Evolutionary conservation across 2,888 invertebrate species (phyloP).

Genomic region (Syrphus vitripennis): DNA sequence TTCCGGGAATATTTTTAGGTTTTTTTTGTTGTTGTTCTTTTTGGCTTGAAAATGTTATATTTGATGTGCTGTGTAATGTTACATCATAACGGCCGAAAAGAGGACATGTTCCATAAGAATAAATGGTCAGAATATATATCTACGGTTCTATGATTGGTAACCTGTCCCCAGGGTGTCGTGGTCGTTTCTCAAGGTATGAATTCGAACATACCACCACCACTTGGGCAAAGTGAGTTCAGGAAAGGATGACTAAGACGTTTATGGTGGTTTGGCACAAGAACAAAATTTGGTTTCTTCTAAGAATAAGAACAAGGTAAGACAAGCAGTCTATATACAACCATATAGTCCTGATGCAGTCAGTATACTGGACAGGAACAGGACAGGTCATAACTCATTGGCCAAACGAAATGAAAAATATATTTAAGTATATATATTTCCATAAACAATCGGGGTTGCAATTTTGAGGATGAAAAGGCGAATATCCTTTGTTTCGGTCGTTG

Average conservation of each 20-base stretch:
- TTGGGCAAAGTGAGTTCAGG: slow-evolving; percentile 12
- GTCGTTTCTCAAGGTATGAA: slow-evolving; percentile 58
- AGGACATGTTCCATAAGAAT: slow-evolving; percentile 34
- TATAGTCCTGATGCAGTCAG: not conserved
- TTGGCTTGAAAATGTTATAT: slow-evolving; percentile 47
- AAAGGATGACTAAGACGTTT: slow-evolving; percentile 12
- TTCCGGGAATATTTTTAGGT: slow-evolving; percentile 32
- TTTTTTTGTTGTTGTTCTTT: not conserved
- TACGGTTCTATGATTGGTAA: slow-evolving; percentile 68
- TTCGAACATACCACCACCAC: slow-evolving; percentile 16
- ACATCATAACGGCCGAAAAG: slow-evolving; percentile 54
- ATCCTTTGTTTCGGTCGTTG: slow-evolving; percentile 57
- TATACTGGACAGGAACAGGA: slow-evolving; percentile 12
- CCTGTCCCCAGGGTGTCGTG: slow-evolving; percentile 72
- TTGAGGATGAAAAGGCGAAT: not conserved
- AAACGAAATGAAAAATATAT: slow-evolving; percentile 64
- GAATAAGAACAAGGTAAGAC: slow-evolving; percentile 9
- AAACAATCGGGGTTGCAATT: slow-evolving; percentile 17
- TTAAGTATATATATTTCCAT: slow-evolving; percentile 64
- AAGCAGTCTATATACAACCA: not conserved
- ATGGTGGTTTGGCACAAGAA: slow-evolving; percentile 13
- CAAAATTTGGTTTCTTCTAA: slow-evolving; percentile 20
- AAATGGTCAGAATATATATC: slow-evolving; percentile 53
- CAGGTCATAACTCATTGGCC: slow-evolving; percentile 68
- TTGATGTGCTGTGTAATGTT: slow-evolving; percentile 68